These are phyloP conservation scores for Myzus persicae DNA, from an alignment of 1,140 invertebrate genomes.

Conservation along the genomic window DNA sequence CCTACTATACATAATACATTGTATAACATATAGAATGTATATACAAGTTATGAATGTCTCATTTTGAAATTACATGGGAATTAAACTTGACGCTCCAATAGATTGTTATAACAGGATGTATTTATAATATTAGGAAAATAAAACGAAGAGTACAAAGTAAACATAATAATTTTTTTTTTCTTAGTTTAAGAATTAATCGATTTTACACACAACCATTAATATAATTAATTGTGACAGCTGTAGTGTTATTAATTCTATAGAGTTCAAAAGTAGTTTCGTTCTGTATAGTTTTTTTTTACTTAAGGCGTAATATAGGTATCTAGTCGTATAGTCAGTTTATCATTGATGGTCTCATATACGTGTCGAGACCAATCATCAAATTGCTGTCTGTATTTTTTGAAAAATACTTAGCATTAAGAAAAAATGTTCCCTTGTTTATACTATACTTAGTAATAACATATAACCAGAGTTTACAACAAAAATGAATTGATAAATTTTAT, in stretches of 20 bases:
- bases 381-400: neutral
- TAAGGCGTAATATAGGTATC: neutral
- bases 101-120: neutral
- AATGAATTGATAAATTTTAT: too few species aligned
- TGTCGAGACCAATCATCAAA: neutral
- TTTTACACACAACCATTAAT: neutral
- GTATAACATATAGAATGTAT: neutral
- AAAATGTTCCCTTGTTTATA: neutral
- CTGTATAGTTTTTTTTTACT: neutral
- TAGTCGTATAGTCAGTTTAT: neutral
- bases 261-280: neutral
- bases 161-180: neutral
- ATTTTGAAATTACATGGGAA: neutral
- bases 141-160: neutral
- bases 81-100: neutral
- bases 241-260: neutral
- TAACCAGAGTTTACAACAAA: neutral
- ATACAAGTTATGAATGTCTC: neutral
- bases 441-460: too few species aligned
- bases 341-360: neutral
- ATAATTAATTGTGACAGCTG: neutral
- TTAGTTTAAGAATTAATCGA: neutral
- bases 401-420: neutral
- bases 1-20: too few species aligned
- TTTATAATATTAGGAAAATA: neutral